Evolutionary conservation across 2,888 invertebrate species (phyloP), one percentile per base, ranked within the genome.

Genomic region (Drosophila robusta): DNA sequence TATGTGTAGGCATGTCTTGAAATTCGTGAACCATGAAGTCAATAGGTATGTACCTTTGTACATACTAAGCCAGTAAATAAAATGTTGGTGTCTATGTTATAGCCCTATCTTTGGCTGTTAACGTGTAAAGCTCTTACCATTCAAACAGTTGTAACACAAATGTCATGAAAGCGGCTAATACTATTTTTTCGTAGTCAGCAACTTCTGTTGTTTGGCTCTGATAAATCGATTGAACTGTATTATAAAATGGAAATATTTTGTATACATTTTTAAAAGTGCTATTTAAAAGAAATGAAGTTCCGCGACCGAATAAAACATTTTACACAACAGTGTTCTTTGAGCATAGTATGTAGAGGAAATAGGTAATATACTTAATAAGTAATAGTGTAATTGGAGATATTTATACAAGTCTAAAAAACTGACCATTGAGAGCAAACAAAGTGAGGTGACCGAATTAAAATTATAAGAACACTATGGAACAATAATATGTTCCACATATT

Each of bases 261-360:
- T 46, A 18, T 22, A 32, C 6, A 32, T 39, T 26, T 36, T 45
- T 36, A 1, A 18, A 26, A 44, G 38, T 24, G n/a, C 12, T 49
- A 61, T 18, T 29, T 44, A n/a, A 38, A 49, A 44, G 36, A 61
- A 78, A 89, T 89, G 88, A 89, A 83, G 70, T 68, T 88, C 34
- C 69, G 70, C n/a, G 71, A 71, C n/a, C 61, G 75, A 26, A 65
- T 88, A 6, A 87, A 86, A 51, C 67, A 70, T 41, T 65, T 87
- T 6, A 76, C 61, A 57, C 56, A 69, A 42, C 69, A 67, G 46
- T 88, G 80, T 65, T 50, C 60, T 16, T 64, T 80, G 41, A 70
- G 62, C 29, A 64, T 84, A 18, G 38, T 56, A 24, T 86, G 87
- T 70, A 75, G 86, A 34, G 65, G 72, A 5, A 80, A 72, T 68